These are phyloP conservation scores for Mus pahari DNA, from an alignment of 2,113 vertebrate species.

Conservation along the genomic window DNA sequence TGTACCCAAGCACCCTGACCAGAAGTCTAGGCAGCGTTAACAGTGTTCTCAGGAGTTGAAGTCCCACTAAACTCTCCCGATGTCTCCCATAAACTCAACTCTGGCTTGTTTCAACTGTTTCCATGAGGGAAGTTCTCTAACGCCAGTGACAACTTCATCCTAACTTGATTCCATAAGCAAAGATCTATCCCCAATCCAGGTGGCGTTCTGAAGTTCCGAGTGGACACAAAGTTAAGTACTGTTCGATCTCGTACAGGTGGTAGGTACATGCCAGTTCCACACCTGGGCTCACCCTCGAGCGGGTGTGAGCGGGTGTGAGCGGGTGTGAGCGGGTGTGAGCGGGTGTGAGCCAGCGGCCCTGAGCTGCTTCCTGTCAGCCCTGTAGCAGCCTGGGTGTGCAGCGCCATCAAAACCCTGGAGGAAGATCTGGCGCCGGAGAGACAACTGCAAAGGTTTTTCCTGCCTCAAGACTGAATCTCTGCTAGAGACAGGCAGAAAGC, in stretches of 20 bases:
- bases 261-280: not conserved
- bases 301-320: not conserved
- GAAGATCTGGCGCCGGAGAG: not conserved
- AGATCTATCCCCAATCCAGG: not conserved
- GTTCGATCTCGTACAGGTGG: not conserved
- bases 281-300: not conserved
- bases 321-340: no score
- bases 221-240: not conserved
- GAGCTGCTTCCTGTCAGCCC: fast-evolving
- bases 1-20: not conserved
- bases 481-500: not conserved
- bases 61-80: not conserved
- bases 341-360: not conserved
- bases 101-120: not conserved
- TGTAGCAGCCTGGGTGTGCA: not conserved
- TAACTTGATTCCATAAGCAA: not conserved
- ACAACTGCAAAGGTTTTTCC: not conserved
- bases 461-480: not conserved
- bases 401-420: not conserved
- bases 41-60: not conserved
- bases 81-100: not conserved
- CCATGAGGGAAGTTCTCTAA: not conserved
- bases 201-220: not conserved
- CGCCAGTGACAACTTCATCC: not conserved
- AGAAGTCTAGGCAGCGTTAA: not conserved